Base-by-base conservation (phyloP, 2,113 vertebrate genomes). In the Prietella phreatophila region DNA sequence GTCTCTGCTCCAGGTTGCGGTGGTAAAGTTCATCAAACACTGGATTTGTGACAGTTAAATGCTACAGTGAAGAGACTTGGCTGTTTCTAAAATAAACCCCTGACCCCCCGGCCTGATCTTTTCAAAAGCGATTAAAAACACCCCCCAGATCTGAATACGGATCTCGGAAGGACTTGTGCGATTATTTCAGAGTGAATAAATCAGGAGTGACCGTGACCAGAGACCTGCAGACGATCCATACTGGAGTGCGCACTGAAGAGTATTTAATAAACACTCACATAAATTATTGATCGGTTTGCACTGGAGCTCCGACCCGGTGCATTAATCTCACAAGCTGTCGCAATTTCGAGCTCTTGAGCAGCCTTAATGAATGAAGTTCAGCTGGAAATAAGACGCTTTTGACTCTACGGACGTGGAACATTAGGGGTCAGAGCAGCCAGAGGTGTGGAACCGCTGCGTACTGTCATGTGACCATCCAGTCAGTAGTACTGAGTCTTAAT, bases 181-280 rank as follows among this genome's bases (percentile, higher is more conserved):
- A 50, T 79, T 85, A 78, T 89, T 89, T 87, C 87, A 89, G 88
- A 84, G 82, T 55, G 73, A 63, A 88, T 91, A 86, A 61, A 86
- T 91, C 90, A 85, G 65, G 53, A 53, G 69, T 82, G 53, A 53
- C 61, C 15, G 56, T 67, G 78, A 84, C 67, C 30, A 2, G 50
- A 25, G 60, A 60, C 20, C 33, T 61, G 14, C 22, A n/a, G 50
- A 75, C 55, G 56, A 83, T 91, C 89, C 86, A 88, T 90, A 85
- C 55, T 47, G 69, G 42, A 53, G 69, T 53, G 79, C 63, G 27
- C 76, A 30, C 82, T 78, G 76, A 88, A 60, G 82, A 89, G 85
- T 85, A 80, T 87, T 86, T 91, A 88, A 85, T 80, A 89, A 81
- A 88, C 75, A 87, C 63, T 60, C 85, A 84, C 87, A 89, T 91